Percentiles rank a stretch among this genome's conserved stretches.
phyloP scores from a whole-genome alignment of 2,797 vertebrate species.

The Geotrypetes seraphini region DNA sequence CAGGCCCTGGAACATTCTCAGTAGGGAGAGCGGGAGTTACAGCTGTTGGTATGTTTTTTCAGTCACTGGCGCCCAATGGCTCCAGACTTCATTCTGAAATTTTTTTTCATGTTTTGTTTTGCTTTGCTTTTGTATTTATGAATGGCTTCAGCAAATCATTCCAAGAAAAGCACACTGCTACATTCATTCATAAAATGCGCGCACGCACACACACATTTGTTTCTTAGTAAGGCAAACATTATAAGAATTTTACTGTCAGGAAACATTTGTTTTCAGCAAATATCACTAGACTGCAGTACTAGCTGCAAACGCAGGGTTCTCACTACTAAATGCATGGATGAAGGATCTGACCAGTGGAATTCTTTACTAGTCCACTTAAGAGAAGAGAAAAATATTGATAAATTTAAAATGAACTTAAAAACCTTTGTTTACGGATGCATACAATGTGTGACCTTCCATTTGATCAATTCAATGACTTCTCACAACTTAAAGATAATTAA shows the following conservation, averaged over 20 bases:
- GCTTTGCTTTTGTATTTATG: constrained; percentile 66
- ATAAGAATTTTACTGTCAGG: constrained; percentile 28
- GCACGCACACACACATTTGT: constrained; percentile 30
- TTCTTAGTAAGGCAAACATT: constrained; percentile 35
- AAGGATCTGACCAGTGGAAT: too few relatives aligned
- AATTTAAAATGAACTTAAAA: too few relatives aligned
- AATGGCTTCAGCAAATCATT: constrained; percentile 50
- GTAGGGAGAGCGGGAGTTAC: constrained; percentile 29
- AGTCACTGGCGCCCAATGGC: constrained; percentile 57
- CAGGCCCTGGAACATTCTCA: constrained; percentile 51
- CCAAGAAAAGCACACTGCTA: constrained; percentile 38
- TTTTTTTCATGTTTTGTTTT: constrained; percentile 42
- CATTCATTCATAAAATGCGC: constrained; percentile 63
- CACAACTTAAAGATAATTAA: too few relatives aligned
- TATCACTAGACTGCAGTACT: neutral
- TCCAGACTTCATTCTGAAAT: constrained; percentile 41
- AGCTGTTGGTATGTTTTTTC: constrained; percentile 48
- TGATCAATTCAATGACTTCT: too few relatives aligned
- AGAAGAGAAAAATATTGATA: too few relatives aligned
- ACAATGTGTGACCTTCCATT: too few relatives aligned
- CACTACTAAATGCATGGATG: neutral
- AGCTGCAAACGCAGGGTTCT: neutral
- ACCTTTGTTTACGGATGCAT: too few relatives aligned
- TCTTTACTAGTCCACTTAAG: too few relatives aligned
- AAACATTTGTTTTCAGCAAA: constrained; percentile 11